Base-by-base conservation (phyloP, 2,888 invertebrate genomes). In the Empis livida region DNA sequence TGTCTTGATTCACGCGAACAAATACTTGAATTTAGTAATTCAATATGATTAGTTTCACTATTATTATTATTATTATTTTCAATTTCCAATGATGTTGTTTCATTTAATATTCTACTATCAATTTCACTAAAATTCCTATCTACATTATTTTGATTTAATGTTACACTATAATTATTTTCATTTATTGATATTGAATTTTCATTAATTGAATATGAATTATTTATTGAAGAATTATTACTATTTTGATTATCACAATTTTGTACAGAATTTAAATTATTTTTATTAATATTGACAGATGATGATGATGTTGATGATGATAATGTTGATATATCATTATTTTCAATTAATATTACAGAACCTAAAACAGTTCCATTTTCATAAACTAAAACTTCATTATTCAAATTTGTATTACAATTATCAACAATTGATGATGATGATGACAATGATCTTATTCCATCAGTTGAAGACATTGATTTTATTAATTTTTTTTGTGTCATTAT, bases 341-440 rank as follows among this genome's bases (percentile, higher is more conserved):
- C 35, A 27, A 45, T 42, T 47, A 52, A 51, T 11, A 53, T 55
- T 49, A 66, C 56, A 17, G 64, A 58, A 53, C 66, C 67, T 52
- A 65, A 54, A 49, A 67, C 58, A 49, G 67, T 67, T 53, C 67
- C 67, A 53, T 66, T 67, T 52, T 67, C 67, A 49, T 66, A 59
- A 35, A 65, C 57, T 27, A 41, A 23, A 10, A 41, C 23, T 10
- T 40, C 13, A 41, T 41, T 20, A 41, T 41, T 41, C 11, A 5
- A n/a, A 35, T 35, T n/a, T 35, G n/a, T n/a, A 35, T 35, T 13
- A 39, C 17, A 10, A 13, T 17, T 39, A 14, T 37, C 15, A 15
- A 13, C 8, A 3, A 17, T 17, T 39, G 39, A n/a, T 11, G 17
- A 11, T 39, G 39, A 3, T 14, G 23, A n/a, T n/a, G n/a, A n/a